Evolutionary conservation across 2,797 vertebrate species (phyloP), one percentile per base, ranked within the genome.

Genomic region (Hylomyscus alleni): DNA sequence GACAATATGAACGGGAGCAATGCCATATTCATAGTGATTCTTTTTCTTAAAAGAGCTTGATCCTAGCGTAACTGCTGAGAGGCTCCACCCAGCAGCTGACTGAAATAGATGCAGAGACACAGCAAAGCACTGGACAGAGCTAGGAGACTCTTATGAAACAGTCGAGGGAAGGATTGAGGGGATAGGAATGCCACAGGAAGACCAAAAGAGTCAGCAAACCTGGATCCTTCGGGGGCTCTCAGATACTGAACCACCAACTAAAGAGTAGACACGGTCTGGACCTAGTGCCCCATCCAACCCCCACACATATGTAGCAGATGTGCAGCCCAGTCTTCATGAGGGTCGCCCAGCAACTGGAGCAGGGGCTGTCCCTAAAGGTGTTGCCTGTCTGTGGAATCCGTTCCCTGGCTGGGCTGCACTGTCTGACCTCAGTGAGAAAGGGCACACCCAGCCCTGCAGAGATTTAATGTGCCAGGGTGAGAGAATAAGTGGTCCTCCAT

Each of bases 1-100:
- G 92, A 52, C 44, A 52, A 69, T 26, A 22, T 72, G 80, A 87
- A 92, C 96, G 95, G 22, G 75, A 91, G 94, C 73, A 73, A 93
- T 73, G 56, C 31, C 29, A 47, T 0, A 12, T 65, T 94, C 52
- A 34, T 31, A 34, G 56, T 47, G 52, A n/a, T 26, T 60, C 80
- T 69, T 26, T 83, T 75, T 81, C 7, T 81, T 62, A 44, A 19
- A 56, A 83, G 37, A 60, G 37, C 22, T 19, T 83, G 54, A 15
- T 44, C 67, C 67, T 72, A 67, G 29, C 5, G 6, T 67, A 37
- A 72, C 3, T 37, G 17, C 17, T 72, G 67, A 72, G n/a, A 72
- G 67, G 67, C 67, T 72, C 67, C 8, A 72, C 17, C n/a, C 34
- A 72, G 17, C 17, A 72, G 67, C 17, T 72, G n/a, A 20, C n/a